Evolutionary conservation across 1,140 invertebrate species (phyloP).

Genomic region (Cherax destructor): DNA sequence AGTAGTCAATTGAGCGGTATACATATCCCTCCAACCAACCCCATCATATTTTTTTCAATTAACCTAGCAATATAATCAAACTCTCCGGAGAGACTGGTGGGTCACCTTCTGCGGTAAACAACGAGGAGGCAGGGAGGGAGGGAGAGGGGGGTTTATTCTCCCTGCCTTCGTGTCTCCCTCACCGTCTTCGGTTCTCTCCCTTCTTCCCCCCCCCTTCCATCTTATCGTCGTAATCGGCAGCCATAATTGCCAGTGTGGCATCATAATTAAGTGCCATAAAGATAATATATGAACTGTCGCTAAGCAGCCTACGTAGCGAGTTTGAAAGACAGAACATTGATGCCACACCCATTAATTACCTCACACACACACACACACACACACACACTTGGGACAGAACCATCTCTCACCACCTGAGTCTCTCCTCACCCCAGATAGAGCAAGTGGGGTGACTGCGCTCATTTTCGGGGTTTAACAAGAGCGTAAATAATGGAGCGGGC

Average conservation of each 20-base stretch:
- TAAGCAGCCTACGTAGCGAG: conserved; percentile 21
- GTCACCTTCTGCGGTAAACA: too few relatives aligned
- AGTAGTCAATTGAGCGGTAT: too few relatives aligned
- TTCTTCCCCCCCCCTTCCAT: too few relatives aligned
- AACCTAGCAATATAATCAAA: not conserved
- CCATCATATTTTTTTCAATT: not conserved
- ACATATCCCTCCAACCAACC: too few relatives aligned
- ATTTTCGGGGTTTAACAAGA: not conserved
- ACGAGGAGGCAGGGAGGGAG: too few relatives aligned
- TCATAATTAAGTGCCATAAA: conserved; percentile 35
- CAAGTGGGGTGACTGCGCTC: not conserved
- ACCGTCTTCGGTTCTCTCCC: too few relatives aligned
- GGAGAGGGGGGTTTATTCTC: too few relatives aligned
- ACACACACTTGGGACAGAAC: not conserved
- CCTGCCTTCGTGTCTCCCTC: too few relatives aligned
- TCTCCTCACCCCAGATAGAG: not conserved
- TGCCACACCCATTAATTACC: conserved; percentile 14
- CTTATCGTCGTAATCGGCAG: not conserved
- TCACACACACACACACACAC: too few relatives aligned
- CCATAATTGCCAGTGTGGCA: not conserved
- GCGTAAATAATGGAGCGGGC: not conserved
- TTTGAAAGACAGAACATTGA: not conserved
- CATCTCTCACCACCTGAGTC: not conserved
- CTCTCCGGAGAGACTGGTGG: too few relatives aligned
- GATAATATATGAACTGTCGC: conserved; percentile 33